Conservation (phyloP, 2,797 vertebrate genomes). For the Nothura maculosa region DNA sequence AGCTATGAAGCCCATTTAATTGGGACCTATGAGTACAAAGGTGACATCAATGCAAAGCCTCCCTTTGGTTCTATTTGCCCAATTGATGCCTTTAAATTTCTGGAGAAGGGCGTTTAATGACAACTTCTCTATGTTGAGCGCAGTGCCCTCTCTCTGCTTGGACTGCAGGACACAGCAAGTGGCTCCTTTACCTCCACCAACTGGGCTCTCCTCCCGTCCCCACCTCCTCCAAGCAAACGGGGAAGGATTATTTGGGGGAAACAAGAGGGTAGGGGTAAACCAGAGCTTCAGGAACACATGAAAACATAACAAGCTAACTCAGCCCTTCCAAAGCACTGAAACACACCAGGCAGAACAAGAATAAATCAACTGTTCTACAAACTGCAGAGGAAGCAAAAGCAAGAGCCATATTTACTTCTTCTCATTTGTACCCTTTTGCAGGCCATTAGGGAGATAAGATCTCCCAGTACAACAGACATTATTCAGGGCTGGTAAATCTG, state of each 20-base stretch:
- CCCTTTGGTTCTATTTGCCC: neutral
- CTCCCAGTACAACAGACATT: slow-evolving; percentile 70
- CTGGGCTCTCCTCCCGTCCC: neutral
- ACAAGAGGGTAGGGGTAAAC: neutral
- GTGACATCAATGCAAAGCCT: neutral
- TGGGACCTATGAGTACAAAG: neutral
- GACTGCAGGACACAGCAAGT: rapidly evolving
- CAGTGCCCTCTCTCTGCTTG: neutral
- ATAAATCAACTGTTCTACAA: neutral
- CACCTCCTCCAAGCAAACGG: neutral
- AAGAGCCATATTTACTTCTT: slow-evolving; percentile 61
- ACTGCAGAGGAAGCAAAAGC: slow-evolving; percentile 38
- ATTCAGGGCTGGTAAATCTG: slow-evolving; percentile 77
- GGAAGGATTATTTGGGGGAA: neutral
- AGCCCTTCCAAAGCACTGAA: neutral
- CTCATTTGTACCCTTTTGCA: slow-evolving; percentile 52
- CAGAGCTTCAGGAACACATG: neutral
- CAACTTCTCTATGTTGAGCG: neutral
- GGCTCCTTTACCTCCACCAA: neutral
- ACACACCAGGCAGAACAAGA: neutral
- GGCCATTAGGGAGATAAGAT: slow-evolving; percentile 74
- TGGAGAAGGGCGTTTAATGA: neutral
- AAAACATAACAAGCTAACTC: neutral
- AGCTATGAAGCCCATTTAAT: neutral
- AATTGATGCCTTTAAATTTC: neutral